Conservation (phyloP, 1,140 invertebrate species). For the Sitobion miscanthi region DNA sequence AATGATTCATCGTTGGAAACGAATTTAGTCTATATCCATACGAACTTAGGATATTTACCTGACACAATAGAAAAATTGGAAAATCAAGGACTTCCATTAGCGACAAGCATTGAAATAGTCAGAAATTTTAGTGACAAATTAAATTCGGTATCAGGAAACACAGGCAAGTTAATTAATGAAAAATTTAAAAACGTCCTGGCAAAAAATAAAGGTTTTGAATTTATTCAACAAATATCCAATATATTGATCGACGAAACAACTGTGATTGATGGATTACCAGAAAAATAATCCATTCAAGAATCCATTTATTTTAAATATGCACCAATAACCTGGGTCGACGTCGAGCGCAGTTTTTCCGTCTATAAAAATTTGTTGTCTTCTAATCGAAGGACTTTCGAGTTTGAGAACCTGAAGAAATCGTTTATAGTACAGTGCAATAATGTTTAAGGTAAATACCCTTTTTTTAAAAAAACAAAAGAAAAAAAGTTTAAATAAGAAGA, state of each 20-base stretch:
- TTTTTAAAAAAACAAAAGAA: no score
- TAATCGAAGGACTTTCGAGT: neutral
- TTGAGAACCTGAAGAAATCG: conserved; percentile 10
- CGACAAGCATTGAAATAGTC: neutral
- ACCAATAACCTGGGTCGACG: neutral
- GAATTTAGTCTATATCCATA: no score
- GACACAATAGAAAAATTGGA: no score
- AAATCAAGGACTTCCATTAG: no score
- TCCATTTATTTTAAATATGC: conserved; percentile 17
- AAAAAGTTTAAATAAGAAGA: no score
- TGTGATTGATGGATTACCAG: neutral
- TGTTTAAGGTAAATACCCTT: neutral
- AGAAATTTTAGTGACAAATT: conserved; percentile 7
- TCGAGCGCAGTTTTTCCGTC: neutral
- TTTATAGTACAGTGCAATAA: conserved; percentile 3
- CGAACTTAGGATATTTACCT: no score
- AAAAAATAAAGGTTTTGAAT: conserved; percentile 10
- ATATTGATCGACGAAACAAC: neutral
- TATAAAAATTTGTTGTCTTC: neutral
- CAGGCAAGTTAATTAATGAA: neutral
- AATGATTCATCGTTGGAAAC: no score
- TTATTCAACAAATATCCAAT: neutral
- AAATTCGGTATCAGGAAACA: neutral
- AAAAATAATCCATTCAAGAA: conserved; percentile 2
- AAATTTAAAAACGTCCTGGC: neutral